Base-by-base conservation (phyloP, 2,888 invertebrate genomes). In the Tillus elongatus region DNA sequence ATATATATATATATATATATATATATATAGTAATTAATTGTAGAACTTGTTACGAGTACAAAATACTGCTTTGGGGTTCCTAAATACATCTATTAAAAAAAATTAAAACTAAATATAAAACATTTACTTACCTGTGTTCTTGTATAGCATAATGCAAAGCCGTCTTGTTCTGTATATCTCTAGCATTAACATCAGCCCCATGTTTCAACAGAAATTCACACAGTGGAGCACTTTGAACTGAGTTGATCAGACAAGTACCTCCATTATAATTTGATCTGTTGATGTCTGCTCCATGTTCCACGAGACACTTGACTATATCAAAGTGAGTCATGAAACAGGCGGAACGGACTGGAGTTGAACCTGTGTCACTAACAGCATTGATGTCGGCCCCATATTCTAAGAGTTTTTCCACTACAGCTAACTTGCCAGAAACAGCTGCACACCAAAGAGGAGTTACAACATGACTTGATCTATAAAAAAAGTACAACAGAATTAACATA, bases 71-170 rank as follows among this genome's bases (percentile, higher is more conserved):
- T n/a, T n/a, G n/a, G n/a, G n/a, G n/a, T n/a, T n/a, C n/a, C n/a
- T n/a, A n/a, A n/a, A n/a, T n/a, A n/a, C n/a, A n/a, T n/a, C n/a
- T n/a, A 8, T 14, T 11, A 16, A 14, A 8, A 29, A 16, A 14
- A 11, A 15, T 14, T 32, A n/a, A 13, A 31, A 4, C 10, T 9
- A 35, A 36, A 35, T 19, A 19, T 29, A 8, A 29, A 9, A 8
- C 14, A 14, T 4, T 26, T 13, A 33, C 40, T 36, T 47, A 70
- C 70, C 77, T 77, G 57, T 82, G 82, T 64, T 85, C 82, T 55
- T 82, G 82, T 52, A 91, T 85, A n/a, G 92, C 89, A 70, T 93
- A 92, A 70, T 92, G 92, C 54, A 92, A 72, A 37, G 91, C 91
- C 43, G 91, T 86, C 69, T 91, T 91, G 51, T 79, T 81, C 65